Percentiles rank a stretch among this genome's conserved stretches.
Evolutionary conservation across 2,888 invertebrate genomes (phyloP).

Genomic region (Drosophila histrio): DNA sequence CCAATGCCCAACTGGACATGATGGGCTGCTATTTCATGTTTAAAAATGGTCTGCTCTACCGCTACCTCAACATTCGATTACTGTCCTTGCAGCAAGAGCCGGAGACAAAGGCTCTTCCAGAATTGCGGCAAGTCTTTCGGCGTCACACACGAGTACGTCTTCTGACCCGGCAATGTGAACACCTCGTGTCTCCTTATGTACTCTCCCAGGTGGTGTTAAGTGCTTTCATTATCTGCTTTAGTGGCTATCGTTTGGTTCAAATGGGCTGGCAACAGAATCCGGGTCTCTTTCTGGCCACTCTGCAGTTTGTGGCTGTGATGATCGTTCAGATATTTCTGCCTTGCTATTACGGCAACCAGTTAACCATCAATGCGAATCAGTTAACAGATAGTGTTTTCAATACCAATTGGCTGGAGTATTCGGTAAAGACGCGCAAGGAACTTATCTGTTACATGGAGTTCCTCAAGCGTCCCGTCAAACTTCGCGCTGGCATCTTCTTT

Average conservation of each 20-base stretch:
- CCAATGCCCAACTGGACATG: slow-evolving; percentile 71
- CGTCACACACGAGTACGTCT: slow-evolving; percentile 30
- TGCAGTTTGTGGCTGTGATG: slow-evolving; percentile 72
- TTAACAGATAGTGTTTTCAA: slow-evolving; percentile 67
- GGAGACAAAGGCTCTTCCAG: slow-evolving; percentile 34
- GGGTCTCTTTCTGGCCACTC: slow-evolving; percentile 53
- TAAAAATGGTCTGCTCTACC: slow-evolving; percentile 69
- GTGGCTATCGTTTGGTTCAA: slow-evolving; percentile 70
- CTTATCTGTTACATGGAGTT: slow-evolving; percentile 77
- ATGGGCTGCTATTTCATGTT: slow-evolving; percentile 76
- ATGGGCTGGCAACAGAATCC: slow-evolving; percentile 54
- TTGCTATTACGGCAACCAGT: slow-evolving; percentile 79
- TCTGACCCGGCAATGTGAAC: slow-evolving; percentile 53
- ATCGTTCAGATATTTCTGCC: slow-evolving; percentile 79
- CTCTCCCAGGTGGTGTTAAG: slow-evolving; percentile 75
- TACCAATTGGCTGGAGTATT: slow-evolving; percentile 74
- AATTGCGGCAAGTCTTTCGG: slow-evolving; percentile 44
- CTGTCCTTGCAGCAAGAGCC: slow-evolving; percentile 25
- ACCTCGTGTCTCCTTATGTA: slow-evolving; percentile 64
- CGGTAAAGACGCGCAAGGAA: slow-evolving; percentile 61
- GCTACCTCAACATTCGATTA: slow-evolving; percentile 68
- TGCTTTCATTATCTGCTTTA: slow-evolving; percentile 77
- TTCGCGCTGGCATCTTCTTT: slow-evolving; percentile 77
- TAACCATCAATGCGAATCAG: slow-evolving; percentile 67
- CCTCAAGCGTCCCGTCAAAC: slow-evolving; percentile 67